Base-by-base conservation (phyloP, 37 sponge, comb jelly and placozoan genomes). In the Hormiphora californensis region DNA sequence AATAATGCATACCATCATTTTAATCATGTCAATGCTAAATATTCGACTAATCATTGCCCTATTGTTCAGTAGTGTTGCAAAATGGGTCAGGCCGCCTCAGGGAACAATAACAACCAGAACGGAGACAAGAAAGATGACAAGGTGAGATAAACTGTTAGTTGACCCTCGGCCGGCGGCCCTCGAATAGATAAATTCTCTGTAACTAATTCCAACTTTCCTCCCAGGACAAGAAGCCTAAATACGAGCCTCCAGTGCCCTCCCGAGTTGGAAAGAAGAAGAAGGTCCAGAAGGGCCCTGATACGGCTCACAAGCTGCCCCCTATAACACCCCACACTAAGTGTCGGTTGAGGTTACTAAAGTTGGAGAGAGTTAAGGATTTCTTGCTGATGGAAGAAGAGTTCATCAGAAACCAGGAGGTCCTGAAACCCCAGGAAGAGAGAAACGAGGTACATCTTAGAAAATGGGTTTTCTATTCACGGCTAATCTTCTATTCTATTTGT, bases 321-420 rank as follows among this genome's bases (percentile, higher is more conserved):
- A 95, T 96, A 30, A 96, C 97, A 0, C 97, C 97, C 12, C 93
- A 96, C 55, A 88, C 94, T 19, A 68, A 93, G 28, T 98, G 99
- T 54, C 91, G 99, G 8, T 73, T 98, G 54, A 73, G 90, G 54
- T 59, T 95, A 57, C 69, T 98, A 7, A 95, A 95, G 65, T 39
- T 98, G 61, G 95, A 98, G 86, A 87, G 99, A 17, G 93, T 98
- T 44, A 93, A 93, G 54, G 99, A 98, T 63, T 98, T 90, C 63
- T 69, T 98, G 33, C 32, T 94, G 49, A 93, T 98, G 95, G 99
- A 98, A 37, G 94, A 93, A 85, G 99, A 98, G 89, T 88, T 98
- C 44, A 98, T 98, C 34, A 91, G 86, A 54, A 98, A 98, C 49
- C 94, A 92, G 61, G 99, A 95, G 81, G 55, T 90, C 21, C 90